These are phyloP conservation scores for Nasonovia ribisnigri DNA, from an alignment of 2,888 invertebrate genomes.

Conservation along the genomic window DNA sequence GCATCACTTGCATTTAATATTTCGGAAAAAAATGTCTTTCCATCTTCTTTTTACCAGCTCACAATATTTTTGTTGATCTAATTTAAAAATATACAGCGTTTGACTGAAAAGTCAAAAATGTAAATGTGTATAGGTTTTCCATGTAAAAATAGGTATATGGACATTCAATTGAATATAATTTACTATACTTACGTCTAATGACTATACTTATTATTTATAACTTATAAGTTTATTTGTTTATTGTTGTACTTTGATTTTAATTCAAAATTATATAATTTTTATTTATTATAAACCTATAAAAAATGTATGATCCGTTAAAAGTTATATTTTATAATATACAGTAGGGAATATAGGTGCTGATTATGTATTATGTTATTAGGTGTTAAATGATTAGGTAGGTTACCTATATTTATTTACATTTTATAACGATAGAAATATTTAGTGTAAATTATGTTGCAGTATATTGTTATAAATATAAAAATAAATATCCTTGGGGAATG, in stretches of 20 bases:
- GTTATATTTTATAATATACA: background rate
- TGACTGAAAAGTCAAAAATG: background rate
- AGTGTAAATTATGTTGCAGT: background rate
- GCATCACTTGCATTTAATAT: too few relatives aligned
- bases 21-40: too few relatives aligned
- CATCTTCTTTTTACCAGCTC: background rate
- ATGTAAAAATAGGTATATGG: background rate
- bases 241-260: too few relatives aligned
- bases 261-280: too few relatives aligned
- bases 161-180: background rate
- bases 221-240: too few relatives aligned
- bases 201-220: too few relatives aligned
- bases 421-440: background rate
- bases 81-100: background rate
- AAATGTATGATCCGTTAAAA: background rate
- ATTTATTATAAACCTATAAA: too few relatives aligned
- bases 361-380: too few relatives aligned
- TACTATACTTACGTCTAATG: background rate
- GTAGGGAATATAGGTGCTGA: background rate
- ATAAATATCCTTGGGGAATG: background rate
- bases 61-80: background rate
- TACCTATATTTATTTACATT: background rate
- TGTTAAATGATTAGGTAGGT: too few relatives aligned
- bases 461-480: background rate
- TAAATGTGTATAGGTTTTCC: background rate